These are phyloP conservation scores for Dasyornis broadbenti DNA, from an alignment of 2,113 vertebrate genomes.

Conservation along the genomic window DNA sequence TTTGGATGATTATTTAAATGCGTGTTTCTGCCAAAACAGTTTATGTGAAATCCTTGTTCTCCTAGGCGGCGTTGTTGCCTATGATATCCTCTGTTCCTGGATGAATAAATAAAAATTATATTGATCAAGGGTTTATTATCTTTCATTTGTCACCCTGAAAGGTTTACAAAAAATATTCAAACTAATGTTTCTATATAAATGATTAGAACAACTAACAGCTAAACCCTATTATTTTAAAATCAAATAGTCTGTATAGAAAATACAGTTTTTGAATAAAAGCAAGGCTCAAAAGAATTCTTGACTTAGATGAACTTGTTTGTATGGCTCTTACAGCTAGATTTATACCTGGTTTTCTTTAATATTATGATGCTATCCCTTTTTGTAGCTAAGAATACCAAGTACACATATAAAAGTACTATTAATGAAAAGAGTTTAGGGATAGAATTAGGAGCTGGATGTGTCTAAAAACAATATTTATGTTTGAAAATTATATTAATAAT, in stretches of 20 bases:
- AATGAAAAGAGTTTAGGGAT: background rate
- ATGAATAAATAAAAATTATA: slow-evolving; percentile 30
- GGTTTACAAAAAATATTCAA: background rate
- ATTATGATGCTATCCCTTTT: background rate
- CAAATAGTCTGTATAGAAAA: background rate
- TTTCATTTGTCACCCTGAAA: background rate
- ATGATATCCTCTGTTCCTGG: background rate
- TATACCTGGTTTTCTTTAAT: background rate
- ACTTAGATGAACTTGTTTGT: background rate
- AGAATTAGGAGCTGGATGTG: background rate
- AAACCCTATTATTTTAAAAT: background rate
- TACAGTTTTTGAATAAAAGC: background rate
- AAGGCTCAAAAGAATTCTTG: background rate
- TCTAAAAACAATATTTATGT: background rate
- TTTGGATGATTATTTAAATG: slow-evolving; percentile 42
- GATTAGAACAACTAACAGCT: background rate
- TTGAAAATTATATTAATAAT: background rate
- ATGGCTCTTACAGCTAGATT: background rate
- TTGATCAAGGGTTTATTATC: background rate
- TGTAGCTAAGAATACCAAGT: background rate
- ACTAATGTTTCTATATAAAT: background rate
- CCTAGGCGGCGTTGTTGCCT: background rate
- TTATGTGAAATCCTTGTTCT: background rate
- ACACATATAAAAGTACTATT: background rate
- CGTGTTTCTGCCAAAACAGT: background rate